Evolutionary conservation across 2,888 invertebrate species (phyloP).

Genomic region (Lepeophtheirus nordmannii): DNA sequence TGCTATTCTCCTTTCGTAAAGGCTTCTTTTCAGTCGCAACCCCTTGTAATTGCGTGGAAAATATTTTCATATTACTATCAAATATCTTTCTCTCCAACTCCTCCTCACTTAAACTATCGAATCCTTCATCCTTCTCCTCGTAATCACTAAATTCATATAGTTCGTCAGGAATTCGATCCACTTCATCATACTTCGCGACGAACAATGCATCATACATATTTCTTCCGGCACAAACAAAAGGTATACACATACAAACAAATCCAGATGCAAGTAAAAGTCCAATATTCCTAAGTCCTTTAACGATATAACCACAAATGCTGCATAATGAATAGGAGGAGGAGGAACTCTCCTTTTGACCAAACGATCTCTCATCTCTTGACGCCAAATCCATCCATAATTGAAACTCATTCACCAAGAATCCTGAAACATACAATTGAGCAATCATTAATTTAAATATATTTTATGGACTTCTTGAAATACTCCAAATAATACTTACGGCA

Average conservation of each 20-base stretch:
- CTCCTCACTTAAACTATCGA: neutral
- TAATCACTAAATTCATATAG: neutral
- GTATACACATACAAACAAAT: neutral
- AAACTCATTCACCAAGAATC: too few species aligned
- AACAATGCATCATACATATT: neutral
- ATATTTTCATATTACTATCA: neutral
- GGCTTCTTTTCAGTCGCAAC: too few species aligned
- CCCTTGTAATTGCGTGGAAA: neutral
- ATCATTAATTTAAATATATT: too few species aligned
- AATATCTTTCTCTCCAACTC: neutral
- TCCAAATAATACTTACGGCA: neutral
- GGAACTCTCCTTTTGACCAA: too few species aligned
- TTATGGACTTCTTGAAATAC: too few species aligned
- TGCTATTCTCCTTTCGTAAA: too few species aligned
- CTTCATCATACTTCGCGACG: neutral
- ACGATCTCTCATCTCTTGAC: too few species aligned
- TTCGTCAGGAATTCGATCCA: neutral
- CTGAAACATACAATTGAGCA: too few species aligned
- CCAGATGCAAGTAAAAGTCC: neutral
- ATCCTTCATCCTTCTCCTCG: neutral
- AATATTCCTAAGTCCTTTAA: neutral
- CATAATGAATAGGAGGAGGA: too few species aligned
- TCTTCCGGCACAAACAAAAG: neutral
- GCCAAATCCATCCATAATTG: too few species aligned
- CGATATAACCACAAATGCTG: too few species aligned